These are phyloP conservation scores for Stramonita haemastoma DNA, from an alignment of 2,888 invertebrate species.

Conservation along the genomic window DNA sequence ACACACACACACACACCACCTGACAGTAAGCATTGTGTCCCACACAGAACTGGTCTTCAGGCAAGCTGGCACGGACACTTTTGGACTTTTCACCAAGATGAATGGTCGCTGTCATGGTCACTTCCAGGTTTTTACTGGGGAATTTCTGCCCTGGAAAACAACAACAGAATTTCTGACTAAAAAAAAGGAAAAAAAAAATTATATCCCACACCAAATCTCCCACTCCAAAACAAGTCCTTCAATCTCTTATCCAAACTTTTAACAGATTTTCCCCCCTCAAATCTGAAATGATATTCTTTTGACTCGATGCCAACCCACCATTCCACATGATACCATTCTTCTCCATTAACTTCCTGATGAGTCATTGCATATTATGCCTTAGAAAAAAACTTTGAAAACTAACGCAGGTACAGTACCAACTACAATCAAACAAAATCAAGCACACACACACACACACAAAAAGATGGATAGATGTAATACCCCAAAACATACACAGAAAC, in stretches of 20 bases:
- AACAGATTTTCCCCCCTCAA: too few species aligned
- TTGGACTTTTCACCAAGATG: constrained; percentile 54
- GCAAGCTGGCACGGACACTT: constrained; percentile 50
- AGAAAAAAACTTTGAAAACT: too few species aligned
- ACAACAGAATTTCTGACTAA: neutral
- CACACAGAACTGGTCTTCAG: constrained; percentile 70
- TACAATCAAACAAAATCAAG: neutral
- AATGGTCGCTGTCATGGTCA: constrained; percentile 64
- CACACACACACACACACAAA: neutral
- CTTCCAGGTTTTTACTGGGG: constrained; percentile 64
- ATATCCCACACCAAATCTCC: too few species aligned
- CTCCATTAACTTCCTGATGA: too few species aligned
- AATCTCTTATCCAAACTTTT: too few species aligned
- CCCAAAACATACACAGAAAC: neutral
- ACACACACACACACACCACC: constrained; percentile 33
- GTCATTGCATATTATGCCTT: too few species aligned
- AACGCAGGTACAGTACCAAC: too few species aligned
- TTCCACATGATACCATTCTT: too few species aligned
- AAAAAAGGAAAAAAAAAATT: neutral
- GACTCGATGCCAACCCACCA: too few species aligned
- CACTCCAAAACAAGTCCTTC: too few species aligned
- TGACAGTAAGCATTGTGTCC: constrained; percentile 72
- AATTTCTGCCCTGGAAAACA: constrained; percentile 66
- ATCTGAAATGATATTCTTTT: too few species aligned
- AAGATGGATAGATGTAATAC: neutral